Conservation (phyloP, 2,888 invertebrate genomes). For the Orthosia cruda region DNA sequence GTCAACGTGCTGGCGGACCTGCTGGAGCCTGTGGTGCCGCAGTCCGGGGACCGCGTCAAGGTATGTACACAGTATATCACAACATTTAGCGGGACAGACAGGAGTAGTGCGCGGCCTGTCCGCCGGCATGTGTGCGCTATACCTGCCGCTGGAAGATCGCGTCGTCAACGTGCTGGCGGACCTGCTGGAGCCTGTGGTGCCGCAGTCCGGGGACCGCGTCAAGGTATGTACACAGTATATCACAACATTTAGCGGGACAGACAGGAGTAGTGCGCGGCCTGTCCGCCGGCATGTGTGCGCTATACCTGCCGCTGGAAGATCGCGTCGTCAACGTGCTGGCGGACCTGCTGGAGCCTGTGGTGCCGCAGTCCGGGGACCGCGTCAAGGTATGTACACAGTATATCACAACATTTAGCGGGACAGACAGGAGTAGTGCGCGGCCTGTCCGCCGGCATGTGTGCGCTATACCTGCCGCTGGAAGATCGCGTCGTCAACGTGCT, state of each 20-base stretch:
- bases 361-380: slow-evolving; percentile 1
- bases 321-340: slow-evolving; percentile 93
- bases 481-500: too few species aligned
- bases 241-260: too few species aligned
- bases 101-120: too few species aligned
- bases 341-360: slow-evolving; percentile 97
- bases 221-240: neutral
- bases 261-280: too few species aligned
- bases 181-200: slow-evolving; percentile 1
- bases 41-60: too few species aligned
- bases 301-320: neutral
- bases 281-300: neutral
- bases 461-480: too few species aligned
- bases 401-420: too few species aligned
- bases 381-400: neutral
- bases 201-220: slow-evolving; percentile 1
- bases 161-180: neutral
- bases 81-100: too few species aligned
- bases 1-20: slow-evolving; percentile 92
- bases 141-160: neutral
- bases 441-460: too few species aligned
- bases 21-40: slow-evolving; percentile 95
- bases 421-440: too few species aligned
- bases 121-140: too few species aligned
- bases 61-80: too few species aligned